Evolutionary conservation across 2,888 invertebrate species (phyloP).

Genomic region (Orthosia gothica): DNA sequence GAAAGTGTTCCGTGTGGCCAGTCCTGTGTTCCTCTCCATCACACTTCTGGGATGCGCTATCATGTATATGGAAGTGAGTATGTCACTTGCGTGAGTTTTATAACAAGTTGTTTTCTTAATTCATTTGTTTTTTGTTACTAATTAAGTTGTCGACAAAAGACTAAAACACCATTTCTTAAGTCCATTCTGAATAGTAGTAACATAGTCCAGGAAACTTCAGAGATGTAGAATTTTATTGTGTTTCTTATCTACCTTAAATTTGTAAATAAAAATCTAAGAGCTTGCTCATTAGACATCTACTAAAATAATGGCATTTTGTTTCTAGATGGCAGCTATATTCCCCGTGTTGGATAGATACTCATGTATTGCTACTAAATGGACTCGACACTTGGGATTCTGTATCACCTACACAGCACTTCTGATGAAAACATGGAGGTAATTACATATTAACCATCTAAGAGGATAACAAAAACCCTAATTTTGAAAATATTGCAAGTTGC

Average conservation of each 20-base stretch:
- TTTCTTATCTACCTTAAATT: no score
- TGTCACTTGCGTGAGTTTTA: not conserved
- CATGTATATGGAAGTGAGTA: conserved; percentile 97
- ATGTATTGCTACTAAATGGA: conserved; percentile 98
- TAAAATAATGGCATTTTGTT: conserved; percentile 46
- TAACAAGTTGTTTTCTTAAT: not conserved
- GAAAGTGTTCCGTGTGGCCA: conserved; percentile 98
- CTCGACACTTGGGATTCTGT: conserved; percentile 97
- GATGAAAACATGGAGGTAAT: conserved; percentile 98
- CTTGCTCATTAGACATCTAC: not conserved
- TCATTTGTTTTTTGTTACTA: not conserved
- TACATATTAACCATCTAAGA: no score
- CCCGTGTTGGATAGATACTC: conserved; percentile 96
- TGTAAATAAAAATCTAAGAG: not conserved
- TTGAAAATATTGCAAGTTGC: no score
- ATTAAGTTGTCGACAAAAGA: not conserved
- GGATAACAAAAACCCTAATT: no score
- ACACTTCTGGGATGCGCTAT: conserved; percentile 97
- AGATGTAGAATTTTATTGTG: no score
- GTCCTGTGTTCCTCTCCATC: conserved; percentile 97
- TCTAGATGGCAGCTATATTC: conserved; percentile 98
- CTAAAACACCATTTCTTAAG: no score
- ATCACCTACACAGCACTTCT: conserved; percentile 97
- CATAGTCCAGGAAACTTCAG: no score
- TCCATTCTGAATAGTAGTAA: no score